phyloP scores from a whole-genome alignment of 2,888 invertebrate species.

The Tholera decimalis region DNA sequence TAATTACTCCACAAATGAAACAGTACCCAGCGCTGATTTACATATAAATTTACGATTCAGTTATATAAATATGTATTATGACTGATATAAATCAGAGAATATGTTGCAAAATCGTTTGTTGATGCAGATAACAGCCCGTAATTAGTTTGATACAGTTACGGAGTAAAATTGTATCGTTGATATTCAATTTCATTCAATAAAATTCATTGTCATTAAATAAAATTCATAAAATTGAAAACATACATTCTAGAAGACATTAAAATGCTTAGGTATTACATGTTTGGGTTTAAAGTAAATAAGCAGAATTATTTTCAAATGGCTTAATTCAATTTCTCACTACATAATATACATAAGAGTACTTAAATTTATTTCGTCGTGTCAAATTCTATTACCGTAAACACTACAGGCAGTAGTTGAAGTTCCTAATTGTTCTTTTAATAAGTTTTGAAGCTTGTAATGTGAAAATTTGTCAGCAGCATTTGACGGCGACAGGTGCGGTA shows the following conservation, averaged over 20 bases:
- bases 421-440: slow-evolving; percentile 61
- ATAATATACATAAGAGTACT: slow-evolving; percentile 25
- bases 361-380: slow-evolving; percentile 10
- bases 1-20: slow-evolving; percentile 52
- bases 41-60: slow-evolving; percentile 42
- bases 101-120: slow-evolving; percentile 45
- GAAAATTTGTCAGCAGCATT: slow-evolving; percentile 69
- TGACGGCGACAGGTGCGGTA: slow-evolving; percentile 72
- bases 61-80: slow-evolving; percentile 52
- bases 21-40: slow-evolving; percentile 34
- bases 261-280: slow-evolving; percentile 10
- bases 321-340: slow-evolving; percentile 34
- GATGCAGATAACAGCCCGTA: slow-evolving; percentile 52
- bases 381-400: slow-evolving; percentile 38
- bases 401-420: slow-evolving; percentile 54
- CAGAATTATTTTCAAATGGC: slow-evolving; percentile 1
- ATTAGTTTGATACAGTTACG: slow-evolving; percentile 47
- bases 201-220: slow-evolving; percentile 35
- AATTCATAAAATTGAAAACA: slow-evolving; percentile 2
- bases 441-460: slow-evolving; percentile 59
- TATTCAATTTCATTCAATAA: slow-evolving; percentile 43
- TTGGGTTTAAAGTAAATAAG: not conserved
- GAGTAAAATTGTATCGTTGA: slow-evolving; percentile 24
- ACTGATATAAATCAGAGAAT: slow-evolving; percentile 53
- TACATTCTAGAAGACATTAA: not conserved